A percentile compares a stretch with the other conserved stretches of the same genome.
phyloP scores from a whole-genome alignment of 2,888 invertebrate genomes.

The Sarcophaga subvicina region DNA sequence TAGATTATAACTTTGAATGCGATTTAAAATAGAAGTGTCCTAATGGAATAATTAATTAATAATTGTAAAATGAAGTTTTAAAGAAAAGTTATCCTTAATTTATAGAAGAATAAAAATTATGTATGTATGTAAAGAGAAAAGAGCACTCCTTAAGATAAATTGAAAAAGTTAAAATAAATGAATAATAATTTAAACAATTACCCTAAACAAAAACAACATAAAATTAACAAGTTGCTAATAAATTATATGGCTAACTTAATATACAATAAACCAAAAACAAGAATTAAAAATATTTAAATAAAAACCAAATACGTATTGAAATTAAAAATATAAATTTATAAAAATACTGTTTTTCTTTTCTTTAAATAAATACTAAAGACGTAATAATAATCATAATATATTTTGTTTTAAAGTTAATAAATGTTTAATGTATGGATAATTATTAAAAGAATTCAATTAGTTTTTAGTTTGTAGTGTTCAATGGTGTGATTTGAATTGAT shows the following conservation, averaged over 20 bases:
- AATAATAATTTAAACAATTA: constrained; percentile 28
- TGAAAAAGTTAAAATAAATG: not conserved
- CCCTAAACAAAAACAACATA: constrained; percentile 7
- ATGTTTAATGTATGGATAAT: constrained; percentile 12
- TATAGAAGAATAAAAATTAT: not conserved
- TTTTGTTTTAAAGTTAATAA: not conserved
- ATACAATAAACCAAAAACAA: constrained; percentile 43
- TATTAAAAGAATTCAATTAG: not conserved
- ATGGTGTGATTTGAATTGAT: constrained; percentile 45
- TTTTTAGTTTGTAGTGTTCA: constrained; percentile 28
- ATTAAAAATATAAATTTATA: constrained; percentile 17
- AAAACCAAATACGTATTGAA: constrained; percentile 27
- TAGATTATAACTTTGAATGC: constrained; percentile 15
- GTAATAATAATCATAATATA: constrained; percentile 7
- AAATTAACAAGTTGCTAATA: constrained; percentile 47
- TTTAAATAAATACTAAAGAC: constrained; percentile 55
- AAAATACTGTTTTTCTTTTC: not conserved
- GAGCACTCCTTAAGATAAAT: constrained; percentile 12
- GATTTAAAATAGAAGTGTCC: not conserved
- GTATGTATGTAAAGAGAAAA: not conserved
- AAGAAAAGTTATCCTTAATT: constrained; percentile 16
- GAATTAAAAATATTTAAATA: constrained; percentile 12
- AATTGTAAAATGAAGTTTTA: not conserved
- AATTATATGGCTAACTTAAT: constrained; percentile 47
- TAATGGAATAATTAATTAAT: constrained; percentile 1